phyloP scores from a whole-genome alignment of 2,888 invertebrate genomes.

The Tridacna crocea region DNA sequence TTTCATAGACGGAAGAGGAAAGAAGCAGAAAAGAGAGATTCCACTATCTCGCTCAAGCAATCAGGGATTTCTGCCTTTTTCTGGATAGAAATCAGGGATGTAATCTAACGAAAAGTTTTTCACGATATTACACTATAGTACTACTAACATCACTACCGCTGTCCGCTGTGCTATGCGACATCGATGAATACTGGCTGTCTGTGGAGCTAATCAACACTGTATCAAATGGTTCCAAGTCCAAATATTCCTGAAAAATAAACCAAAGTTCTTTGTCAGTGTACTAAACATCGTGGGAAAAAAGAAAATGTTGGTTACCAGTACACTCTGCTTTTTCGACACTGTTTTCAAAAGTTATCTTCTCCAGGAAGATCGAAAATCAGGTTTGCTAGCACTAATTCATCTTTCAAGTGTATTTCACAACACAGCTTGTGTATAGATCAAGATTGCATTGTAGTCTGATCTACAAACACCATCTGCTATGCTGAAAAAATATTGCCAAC shows the following conservation, averaged over 20 bases:
- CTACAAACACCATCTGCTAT: no score
- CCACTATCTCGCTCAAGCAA: no score
- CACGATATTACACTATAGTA: slow-evolving; percentile 53
- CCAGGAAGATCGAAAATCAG: no score
- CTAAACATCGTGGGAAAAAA: not conserved
- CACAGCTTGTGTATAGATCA: no score
- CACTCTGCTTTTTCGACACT: no score
- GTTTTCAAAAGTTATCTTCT: no score
- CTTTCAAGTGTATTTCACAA: no score
- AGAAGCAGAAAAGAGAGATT: not conserved
- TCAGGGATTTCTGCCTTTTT: not conserved
- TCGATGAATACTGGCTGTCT: slow-evolving; percentile 83
- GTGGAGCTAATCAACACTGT: slow-evolving; percentile 76
- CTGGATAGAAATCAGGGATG: not conserved
- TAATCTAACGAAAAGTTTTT: not conserved
- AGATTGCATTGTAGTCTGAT: no score
- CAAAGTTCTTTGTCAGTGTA: no score
- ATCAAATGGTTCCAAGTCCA: slow-evolving; percentile 88
- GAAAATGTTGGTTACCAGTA: not conserved
- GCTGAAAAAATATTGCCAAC: no score
- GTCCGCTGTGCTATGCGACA: slow-evolving; percentile 78
- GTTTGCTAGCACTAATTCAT: no score
- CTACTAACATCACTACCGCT: slow-evolving; percentile 67
- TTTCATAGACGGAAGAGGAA: not conserved
- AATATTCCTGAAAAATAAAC: slow-evolving; percentile 88